phyloP scores from a whole-genome alignment of 35 echinoderm and acorn worm genomes.

The Hemicentrotus pulcherrimus region DNA sequence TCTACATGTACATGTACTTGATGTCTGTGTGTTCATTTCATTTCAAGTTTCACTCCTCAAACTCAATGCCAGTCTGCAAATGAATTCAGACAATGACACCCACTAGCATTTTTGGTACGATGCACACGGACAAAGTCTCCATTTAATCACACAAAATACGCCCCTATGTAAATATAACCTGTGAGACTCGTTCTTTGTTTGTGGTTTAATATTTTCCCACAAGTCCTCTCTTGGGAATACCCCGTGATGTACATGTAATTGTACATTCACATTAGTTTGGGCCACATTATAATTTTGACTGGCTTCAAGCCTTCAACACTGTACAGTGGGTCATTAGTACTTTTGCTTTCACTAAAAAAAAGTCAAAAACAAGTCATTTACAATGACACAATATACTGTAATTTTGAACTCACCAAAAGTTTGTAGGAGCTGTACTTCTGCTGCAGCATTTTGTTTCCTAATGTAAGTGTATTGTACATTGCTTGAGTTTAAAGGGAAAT shows the following conservation, averaged over 20 bases:
- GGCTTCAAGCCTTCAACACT: no score
- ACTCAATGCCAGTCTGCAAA: neutral
- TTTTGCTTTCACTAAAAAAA: no score
- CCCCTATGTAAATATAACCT: neutral
- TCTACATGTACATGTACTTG: no score
- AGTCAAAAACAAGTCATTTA: no score
- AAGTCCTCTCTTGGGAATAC: neutral
- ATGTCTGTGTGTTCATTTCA: neutral
- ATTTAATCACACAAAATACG: slow-evolving; percentile 14
- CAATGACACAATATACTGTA: no score
- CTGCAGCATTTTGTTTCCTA: no score
- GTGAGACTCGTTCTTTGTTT: neutral
- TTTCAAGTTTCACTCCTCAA: neutral
- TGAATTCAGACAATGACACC: neutral
- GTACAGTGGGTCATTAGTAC: no score
- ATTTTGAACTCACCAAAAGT: no score
- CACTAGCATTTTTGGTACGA: neutral
- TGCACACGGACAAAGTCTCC: neutral
- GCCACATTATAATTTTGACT: no score
- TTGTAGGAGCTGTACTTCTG: no score
- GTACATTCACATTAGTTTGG: neutral
- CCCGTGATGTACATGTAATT: neutral
- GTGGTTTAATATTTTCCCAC: neutral
- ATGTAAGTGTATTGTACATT: no score
- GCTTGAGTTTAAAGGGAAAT: no score